These are phyloP conservation scores for Vulpes lagopus DNA, from an alignment of 2,113 vertebrate species.

Conservation along the genomic window DNA sequence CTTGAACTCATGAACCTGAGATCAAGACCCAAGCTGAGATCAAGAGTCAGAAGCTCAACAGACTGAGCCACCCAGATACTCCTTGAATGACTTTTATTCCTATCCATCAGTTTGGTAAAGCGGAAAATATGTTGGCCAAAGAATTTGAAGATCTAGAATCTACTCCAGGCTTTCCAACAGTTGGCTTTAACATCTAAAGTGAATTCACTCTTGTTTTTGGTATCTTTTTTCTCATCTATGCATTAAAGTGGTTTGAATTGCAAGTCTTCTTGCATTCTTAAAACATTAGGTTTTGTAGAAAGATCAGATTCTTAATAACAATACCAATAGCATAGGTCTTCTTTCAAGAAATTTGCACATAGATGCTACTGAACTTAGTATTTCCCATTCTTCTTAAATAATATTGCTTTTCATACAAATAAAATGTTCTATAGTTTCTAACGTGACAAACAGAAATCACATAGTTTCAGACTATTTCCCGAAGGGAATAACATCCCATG, in stretches of 20 bases:
- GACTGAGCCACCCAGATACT: neutral
- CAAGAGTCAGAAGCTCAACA: neutral
- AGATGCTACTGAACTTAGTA: neutral
- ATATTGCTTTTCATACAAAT: constrained; percentile 15
- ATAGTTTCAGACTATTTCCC: neutral
- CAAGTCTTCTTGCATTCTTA: neutral
- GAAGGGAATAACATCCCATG: neutral
- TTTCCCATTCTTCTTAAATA: neutral
- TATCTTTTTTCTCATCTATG: neutral
- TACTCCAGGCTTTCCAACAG: neutral
- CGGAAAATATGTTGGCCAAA: neutral
- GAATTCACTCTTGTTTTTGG: neutral
- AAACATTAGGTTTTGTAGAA: neutral
- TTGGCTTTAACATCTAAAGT: neutral
- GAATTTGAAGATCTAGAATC: neutral
- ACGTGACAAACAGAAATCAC: constrained; percentile 37
- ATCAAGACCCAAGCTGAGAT: neutral
- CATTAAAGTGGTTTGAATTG: neutral
- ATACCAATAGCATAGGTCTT: neutral
- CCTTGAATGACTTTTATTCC: neutral
- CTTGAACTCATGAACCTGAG: neutral
- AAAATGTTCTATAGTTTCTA: neutral
- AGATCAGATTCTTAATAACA: neutral
- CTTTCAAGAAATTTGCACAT: neutral
- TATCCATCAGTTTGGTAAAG: neutral